phyloP scores from a whole-genome alignment of 2,113 vertebrate species.

The Sturnira hondurensis region DNA sequence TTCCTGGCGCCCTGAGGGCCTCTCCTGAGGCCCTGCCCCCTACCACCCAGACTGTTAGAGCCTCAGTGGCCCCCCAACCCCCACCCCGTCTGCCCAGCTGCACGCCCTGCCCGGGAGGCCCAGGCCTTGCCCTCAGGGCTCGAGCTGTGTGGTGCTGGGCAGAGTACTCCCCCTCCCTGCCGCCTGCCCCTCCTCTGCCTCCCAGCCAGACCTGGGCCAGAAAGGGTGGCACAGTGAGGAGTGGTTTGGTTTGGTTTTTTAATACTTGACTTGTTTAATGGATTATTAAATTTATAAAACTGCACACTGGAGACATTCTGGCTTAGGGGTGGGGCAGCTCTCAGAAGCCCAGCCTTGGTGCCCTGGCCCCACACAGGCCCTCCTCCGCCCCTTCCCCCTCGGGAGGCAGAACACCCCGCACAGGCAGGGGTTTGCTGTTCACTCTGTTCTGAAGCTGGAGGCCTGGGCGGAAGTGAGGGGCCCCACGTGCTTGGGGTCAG shows the following conservation, averaged over 20 bases:
- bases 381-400: background rate
- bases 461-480: background rate
- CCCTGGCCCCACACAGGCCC: background rate
- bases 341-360: background rate
- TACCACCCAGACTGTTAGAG: no score
- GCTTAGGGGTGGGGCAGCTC: background rate
- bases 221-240: background rate
- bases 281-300: constrained; percentile 63
- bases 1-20: constrained; percentile 74
- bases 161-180: background rate
- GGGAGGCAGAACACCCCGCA: no score
- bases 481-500: background rate
- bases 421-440: background rate
- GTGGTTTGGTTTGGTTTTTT: background rate
- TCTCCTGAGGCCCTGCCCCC: rapidly evolving
- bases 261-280: constrained; percentile 57
- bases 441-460: background rate
- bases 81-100: background rate
- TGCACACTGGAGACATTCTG: background rate
- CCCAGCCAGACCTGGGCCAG: background rate
- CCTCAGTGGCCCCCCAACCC: background rate
- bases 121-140: background rate
- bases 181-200: background rate
- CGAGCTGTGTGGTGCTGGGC: rapidly evolving
- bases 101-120: background rate